Evolutionary conservation across 2,797 vertebrate species (phyloP).

Genomic region (Bovichtus diacanthus): DNA sequence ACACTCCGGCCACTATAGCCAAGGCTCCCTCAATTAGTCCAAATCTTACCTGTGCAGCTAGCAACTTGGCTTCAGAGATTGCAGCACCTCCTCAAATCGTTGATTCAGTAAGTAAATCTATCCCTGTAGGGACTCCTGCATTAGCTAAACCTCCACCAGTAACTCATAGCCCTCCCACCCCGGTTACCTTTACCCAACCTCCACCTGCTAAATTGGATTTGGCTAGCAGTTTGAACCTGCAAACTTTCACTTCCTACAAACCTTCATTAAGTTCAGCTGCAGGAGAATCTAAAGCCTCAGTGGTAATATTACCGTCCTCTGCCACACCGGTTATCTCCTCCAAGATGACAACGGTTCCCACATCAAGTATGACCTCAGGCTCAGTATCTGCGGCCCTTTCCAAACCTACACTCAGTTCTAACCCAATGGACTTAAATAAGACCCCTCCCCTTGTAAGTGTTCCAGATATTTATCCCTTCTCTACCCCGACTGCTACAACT

Average conservation of each 20-base stretch:
- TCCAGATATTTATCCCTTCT: constrained; percentile 25
- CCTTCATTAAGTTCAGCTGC: constrained; percentile 32
- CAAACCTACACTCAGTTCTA: constrained; percentile 44
- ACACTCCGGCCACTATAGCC: constrained; percentile 35
- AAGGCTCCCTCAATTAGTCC: constrained; percentile 51
- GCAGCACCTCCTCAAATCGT: constrained; percentile 39
- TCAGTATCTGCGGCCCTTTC: constrained; percentile 28
- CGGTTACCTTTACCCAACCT: constrained; percentile 36
- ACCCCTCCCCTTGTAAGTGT: constrained; percentile 27
- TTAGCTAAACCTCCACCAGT: constrained; percentile 46
- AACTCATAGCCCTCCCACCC: constrained; percentile 39
- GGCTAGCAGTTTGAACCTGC: constrained; percentile 29
- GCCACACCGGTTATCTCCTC: constrained; percentile 15
- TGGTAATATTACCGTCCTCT: constrained; percentile 24
- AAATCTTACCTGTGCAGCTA: constrained; percentile 48
- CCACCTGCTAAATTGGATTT: constrained; percentile 55
- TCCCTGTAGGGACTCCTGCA: constrained; percentile 23
- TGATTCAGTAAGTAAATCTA: constrained; percentile 58
- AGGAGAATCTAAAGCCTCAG: constrained; percentile 44
- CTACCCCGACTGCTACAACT: constrained; percentile 2
- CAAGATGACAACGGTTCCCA: constrained; percentile 34
- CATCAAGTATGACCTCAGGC: constrained; percentile 30
- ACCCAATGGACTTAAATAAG: constrained; percentile 44
- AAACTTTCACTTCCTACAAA: constrained; percentile 50
- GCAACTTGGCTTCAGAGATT: constrained; percentile 57